Conservation (phyloP, 2,113 vertebrate genomes). For the Amphiprion ocellaris region DNA sequence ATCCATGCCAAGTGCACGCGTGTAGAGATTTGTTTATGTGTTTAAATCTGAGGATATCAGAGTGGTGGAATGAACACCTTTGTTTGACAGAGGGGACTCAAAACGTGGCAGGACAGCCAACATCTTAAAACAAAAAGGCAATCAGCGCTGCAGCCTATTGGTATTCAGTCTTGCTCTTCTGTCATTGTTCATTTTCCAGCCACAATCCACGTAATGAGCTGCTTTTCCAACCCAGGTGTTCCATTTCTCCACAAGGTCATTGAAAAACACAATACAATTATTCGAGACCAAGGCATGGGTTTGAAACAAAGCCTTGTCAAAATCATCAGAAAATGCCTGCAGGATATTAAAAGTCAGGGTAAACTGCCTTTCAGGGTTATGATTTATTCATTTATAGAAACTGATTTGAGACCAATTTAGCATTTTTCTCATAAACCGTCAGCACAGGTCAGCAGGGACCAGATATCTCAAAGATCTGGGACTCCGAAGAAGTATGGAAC, state of each 20-base stretch:
- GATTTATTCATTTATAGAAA: conserved; percentile 69
- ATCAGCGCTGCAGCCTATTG: conserved; percentile 65
- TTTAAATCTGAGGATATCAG: conserved; percentile 31
- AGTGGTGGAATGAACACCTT: conserved; percentile 34
- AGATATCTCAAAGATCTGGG: conserved; percentile 11
- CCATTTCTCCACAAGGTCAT: conserved; percentile 75
- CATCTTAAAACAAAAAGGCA: conserved; percentile 73
- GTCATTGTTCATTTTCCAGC: conserved; percentile 78
- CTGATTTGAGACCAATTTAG: conserved; percentile 42
- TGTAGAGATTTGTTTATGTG: conserved; percentile 21
- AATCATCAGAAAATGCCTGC: conserved; percentile 57
- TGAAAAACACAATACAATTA: conserved; percentile 70
- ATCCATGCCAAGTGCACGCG: conserved; percentile 13
- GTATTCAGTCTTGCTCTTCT: conserved; percentile 70
- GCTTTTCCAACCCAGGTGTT: conserved; percentile 76
- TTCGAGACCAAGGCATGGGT: conserved; percentile 57
- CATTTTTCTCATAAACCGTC: conserved; percentile 41
- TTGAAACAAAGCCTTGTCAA: conserved; percentile 70
- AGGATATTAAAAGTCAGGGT: conserved; percentile 60
- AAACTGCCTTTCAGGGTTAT: conserved; percentile 55
- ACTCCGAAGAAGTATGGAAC: neutral
- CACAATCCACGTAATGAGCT: conserved; percentile 74
- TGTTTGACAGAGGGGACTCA: conserved; percentile 42
- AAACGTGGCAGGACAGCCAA: conserved; percentile 54
- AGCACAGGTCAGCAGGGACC: conserved; percentile 17